Evolutionary conservation across 2,888 invertebrate genomes (phyloP).

Genomic region (Argyresthia goedartella): DNA sequence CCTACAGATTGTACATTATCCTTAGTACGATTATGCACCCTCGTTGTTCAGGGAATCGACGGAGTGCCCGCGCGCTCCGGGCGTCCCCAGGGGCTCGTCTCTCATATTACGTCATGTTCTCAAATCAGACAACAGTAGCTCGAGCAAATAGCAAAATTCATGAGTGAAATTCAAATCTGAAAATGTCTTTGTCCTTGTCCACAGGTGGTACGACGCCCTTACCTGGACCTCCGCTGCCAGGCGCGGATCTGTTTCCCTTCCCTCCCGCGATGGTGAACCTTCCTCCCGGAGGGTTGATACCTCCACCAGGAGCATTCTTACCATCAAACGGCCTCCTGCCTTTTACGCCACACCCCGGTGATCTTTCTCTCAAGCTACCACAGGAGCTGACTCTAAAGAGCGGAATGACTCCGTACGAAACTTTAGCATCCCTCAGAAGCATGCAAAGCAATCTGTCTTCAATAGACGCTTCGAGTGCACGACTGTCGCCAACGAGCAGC

Average conservation of each 20-base stretch:
- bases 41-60: constrained; percentile 64
- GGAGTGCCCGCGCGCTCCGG: constrained; percentile 53
- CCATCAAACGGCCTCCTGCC: constrained; percentile 68
- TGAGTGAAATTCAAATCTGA: constrained; percentile 9
- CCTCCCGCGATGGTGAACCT: constrained; percentile 51
- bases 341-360: constrained; percentile 66
- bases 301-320: constrained; percentile 70
- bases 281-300: constrained; percentile 56
- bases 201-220: constrained; percentile 57
- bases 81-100: constrained; percentile 54
- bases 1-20: constrained; percentile 72
- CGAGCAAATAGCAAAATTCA: constrained; percentile 21
- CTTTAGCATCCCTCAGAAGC: constrained; percentile 39
- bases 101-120: constrained; percentile 66
- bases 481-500: constrained; percentile 69
- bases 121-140: constrained; percentile 37
- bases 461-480: constrained; percentile 56
- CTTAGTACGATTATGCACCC: constrained; percentile 72
- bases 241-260: constrained; percentile 56
- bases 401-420: constrained; percentile 71
- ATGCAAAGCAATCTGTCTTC: constrained; percentile 58
- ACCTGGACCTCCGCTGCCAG: constrained; percentile 47
- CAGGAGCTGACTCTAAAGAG: constrained; percentile 64
- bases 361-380: constrained; percentile 59
- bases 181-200: constrained; percentile 25